Percentiles rank a stretch among this genome's conserved stretches.
These are phyloP conservation scores for Drosophila mauritiana DNA, from an alignment of 1,140 invertebrate species.

Conservation along the genomic window DNA sequence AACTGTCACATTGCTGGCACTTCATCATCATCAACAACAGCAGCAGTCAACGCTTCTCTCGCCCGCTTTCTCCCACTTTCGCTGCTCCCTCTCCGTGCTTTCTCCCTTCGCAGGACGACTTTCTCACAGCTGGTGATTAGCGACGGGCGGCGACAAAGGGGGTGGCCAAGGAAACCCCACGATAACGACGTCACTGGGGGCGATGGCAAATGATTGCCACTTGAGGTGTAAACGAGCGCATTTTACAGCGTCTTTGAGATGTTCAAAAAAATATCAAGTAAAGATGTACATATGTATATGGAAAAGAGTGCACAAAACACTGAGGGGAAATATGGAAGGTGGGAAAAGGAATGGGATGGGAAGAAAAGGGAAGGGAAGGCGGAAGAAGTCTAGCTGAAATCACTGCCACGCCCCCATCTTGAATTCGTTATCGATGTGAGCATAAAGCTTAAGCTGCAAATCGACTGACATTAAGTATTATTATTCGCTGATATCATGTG, in stretches of 20 bases:
- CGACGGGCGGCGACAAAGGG: conserved; percentile 18
- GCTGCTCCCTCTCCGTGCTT: not conserved
- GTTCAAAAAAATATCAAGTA: conserved; percentile 37
- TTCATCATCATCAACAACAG: conserved; percentile 67
- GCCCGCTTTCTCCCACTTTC: conserved; percentile 7
- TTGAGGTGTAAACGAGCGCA: conserved; percentile 82
- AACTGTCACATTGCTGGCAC: conserved; percentile 75
- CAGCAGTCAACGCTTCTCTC: conserved; percentile 40
- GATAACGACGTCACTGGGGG: conserved; percentile 61
- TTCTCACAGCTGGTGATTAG: conserved; percentile 60
- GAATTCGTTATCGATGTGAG: conserved; percentile 27
- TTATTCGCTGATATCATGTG: conserved; percentile 6
- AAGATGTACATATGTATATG: conserved; percentile 3
- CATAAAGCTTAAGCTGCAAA: conserved; percentile 39
- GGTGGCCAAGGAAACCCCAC: conserved; percentile 33
- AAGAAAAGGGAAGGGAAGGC: not conserved
- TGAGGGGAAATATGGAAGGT: conserved; percentile 1
- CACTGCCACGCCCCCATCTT: conserved; percentile 12
- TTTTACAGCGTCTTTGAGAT: conserved; percentile 68
- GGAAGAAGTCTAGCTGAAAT: conserved; percentile 33
- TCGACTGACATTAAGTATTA: conserved; percentile 42
- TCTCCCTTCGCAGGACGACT: conserved; percentile 3
- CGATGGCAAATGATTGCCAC: conserved; percentile 76
- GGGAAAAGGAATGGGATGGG: not conserved
- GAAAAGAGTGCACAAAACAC: too few relatives aligned